Conservation (phyloP, 2,113 vertebrate genomes). For the Mesitornis unicolor region DNA sequence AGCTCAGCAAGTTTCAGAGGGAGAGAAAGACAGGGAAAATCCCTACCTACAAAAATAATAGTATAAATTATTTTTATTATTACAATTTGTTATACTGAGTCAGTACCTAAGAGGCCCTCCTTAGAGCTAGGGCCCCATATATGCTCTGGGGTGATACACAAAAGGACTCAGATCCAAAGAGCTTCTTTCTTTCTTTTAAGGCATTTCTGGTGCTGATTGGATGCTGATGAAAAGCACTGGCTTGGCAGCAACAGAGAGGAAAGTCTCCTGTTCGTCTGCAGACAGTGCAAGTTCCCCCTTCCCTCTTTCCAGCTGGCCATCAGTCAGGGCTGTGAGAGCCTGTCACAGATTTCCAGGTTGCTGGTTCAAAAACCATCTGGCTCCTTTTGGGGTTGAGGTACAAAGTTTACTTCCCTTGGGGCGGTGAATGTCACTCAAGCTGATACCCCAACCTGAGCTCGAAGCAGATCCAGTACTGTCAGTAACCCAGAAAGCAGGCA, state of each 20-base stretch:
- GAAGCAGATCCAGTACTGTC: rapidly evolving
- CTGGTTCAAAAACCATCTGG: neutral
- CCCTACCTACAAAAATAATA: neutral
- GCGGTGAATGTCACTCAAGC: neutral
- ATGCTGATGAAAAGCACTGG: conserved; percentile 11
- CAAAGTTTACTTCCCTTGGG: neutral
- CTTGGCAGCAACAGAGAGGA: neutral
- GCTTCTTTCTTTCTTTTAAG: conserved; percentile 21
- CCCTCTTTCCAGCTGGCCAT: neutral
- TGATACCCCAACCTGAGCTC: neutral
- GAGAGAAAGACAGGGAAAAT: neutral
- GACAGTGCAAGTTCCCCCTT: neutral
- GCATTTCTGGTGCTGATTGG: neutral
- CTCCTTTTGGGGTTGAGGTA: neutral
- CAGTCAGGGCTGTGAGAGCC: neutral
- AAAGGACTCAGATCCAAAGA: conserved; percentile 4
- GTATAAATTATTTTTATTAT: neutral
- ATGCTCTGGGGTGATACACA: neutral
- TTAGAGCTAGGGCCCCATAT: neutral
- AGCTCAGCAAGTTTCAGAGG: neutral
- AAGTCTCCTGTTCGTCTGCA: neutral
- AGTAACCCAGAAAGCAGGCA: neutral
- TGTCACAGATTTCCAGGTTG: neutral
- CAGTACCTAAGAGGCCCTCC: neutral
- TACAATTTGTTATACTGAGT: neutral